phyloP scores from a whole-genome alignment of 2,113 vertebrate species.

The Ictalurus punctatus region DNA sequence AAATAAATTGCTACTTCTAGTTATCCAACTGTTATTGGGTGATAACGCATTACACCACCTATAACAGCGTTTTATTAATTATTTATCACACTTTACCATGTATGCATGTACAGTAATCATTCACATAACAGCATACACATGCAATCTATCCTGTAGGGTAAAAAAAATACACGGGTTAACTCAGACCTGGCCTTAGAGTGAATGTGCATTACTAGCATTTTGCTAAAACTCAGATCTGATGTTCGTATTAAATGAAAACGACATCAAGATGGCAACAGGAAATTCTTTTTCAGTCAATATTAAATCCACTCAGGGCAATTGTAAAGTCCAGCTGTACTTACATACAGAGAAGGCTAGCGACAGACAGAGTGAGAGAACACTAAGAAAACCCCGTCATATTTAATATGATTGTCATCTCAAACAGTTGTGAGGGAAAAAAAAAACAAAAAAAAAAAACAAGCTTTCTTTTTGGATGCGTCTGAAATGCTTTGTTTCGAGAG shows the following conservation, averaged over 20 bases:
- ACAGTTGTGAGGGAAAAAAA: constrained; percentile 56
- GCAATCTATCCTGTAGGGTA: background rate
- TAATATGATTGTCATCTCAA: constrained; percentile 69
- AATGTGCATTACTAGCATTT: background rate
- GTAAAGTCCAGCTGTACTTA: background rate
- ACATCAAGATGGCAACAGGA: background rate
- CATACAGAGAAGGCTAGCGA: background rate
- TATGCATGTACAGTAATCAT: background rate
- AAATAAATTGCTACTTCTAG: too few species aligned
- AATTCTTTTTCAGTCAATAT: background rate
- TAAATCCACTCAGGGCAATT: background rate
- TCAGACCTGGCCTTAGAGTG: background rate
- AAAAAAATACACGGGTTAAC: background rate
- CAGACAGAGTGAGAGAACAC: constrained; percentile 49
- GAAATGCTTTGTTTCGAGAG: background rate
- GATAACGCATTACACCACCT: too few species aligned
- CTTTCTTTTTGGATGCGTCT: background rate
- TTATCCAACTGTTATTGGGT: too few species aligned
- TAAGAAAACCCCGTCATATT: constrained; percentile 58
- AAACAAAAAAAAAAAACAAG: background rate
- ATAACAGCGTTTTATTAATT: background rate
- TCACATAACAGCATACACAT: background rate
- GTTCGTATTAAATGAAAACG: background rate
- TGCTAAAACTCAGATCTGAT: background rate
- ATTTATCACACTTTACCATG: background rate